These are phyloP conservation scores for Anomalospiza imberbis DNA, from an alignment of 2,797 vertebrate genomes.

Conservation along the genomic window DNA sequence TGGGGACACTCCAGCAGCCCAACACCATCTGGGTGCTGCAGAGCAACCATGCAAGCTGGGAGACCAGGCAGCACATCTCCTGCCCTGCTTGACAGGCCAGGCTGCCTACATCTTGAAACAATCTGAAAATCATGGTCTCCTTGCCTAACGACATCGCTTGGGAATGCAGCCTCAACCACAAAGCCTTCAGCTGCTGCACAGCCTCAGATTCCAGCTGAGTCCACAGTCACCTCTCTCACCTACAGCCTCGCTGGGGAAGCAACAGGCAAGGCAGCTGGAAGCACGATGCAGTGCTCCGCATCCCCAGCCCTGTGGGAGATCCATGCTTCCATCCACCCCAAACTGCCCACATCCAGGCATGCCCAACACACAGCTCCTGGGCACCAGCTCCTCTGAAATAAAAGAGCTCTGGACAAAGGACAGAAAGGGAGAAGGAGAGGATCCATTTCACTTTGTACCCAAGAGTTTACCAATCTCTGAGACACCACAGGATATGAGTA, in stretches of 20 bases:
- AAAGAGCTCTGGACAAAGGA: background rate
- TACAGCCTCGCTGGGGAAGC: background rate
- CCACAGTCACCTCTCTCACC: background rate
- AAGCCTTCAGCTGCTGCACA: conserved; percentile 7
- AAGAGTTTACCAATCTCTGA: background rate
- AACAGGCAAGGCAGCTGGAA: background rate
- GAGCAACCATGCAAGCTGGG: background rate
- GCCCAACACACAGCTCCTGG: background rate
- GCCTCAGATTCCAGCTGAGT: background rate
- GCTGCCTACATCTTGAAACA: conserved; percentile 47
- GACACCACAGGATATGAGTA: conserved; percentile 12
- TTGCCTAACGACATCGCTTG: conserved; percentile 18
- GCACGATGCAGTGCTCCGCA: background rate
- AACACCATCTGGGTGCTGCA: background rate
- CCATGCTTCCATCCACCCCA: accelerated
- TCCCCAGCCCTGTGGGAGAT: background rate
- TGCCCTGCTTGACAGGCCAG: background rate
- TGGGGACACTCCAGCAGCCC: background rate
- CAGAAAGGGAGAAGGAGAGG: background rate
- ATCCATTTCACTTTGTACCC: background rate
- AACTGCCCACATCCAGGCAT: background rate
- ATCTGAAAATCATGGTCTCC: conserved; percentile 14
- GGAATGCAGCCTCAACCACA: conserved; percentile 53
- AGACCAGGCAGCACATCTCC: background rate
- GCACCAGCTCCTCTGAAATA: background rate